Percentiles rank a stretch among this genome's conserved stretches.
phyloP scores from a whole-genome alignment of 2,797 vertebrate species.

The Margarornis squamiger region DNA sequence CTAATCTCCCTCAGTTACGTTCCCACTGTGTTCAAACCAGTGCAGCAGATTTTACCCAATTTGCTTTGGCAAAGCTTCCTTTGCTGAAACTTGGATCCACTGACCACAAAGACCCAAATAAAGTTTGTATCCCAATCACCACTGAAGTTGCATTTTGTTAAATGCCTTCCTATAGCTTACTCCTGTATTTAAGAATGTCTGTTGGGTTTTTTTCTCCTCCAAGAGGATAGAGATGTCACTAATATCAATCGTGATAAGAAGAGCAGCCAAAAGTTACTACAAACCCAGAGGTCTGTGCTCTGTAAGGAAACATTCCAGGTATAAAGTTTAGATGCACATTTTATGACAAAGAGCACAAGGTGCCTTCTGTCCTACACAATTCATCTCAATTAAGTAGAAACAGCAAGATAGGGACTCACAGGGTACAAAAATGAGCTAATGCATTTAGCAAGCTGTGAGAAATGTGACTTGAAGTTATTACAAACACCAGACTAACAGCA shows the following conservation, averaged over 20 bases:
- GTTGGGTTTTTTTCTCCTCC: neutral
- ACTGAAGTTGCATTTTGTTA: neutral
- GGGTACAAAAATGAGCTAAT: neutral
- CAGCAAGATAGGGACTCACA: neutral
- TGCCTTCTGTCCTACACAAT: neutral
- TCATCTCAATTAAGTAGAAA: neutral
- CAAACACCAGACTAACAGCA: neutral
- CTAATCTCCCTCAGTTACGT: neutral
- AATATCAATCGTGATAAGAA: neutral
- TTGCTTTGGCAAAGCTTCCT: neutral
- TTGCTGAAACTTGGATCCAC: neutral
- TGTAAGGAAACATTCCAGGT: neutral
- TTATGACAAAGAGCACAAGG: neutral
- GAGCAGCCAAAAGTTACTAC: neutral
- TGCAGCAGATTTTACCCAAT: neutral
- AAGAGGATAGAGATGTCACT: neutral
- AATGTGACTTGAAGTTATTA: neutral
- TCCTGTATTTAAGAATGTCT: neutral
- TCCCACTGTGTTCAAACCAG: neutral
- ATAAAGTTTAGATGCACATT: neutral
- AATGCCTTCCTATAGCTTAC: neutral
- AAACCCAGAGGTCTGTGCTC: neutral
- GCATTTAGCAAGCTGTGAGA: neutral
- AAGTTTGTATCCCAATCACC: neutral
- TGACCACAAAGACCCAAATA: neutral